A percentile compares a stretch with the other conserved stretches of the same genome.
Evolutionary conservation across 2,888 invertebrate genomes (phyloP).

Genomic region (Chymomyza fuscimana): DNA sequence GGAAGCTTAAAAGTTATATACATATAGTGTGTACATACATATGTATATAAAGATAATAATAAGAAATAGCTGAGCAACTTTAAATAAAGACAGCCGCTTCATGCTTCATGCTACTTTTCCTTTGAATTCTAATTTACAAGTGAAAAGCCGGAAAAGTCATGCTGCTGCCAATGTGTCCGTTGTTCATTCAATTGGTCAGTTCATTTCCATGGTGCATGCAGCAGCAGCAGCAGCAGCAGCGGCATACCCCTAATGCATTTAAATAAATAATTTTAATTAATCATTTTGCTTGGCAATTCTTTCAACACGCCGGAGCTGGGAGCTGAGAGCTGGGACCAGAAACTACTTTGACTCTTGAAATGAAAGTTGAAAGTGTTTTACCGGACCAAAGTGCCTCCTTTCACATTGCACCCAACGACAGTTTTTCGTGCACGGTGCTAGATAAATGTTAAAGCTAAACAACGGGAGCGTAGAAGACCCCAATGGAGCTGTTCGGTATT

Average conservation of each 20-base stretch:
- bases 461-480: conserved; percentile 21
- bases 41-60: neutral
- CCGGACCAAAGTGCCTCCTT: conserved; percentile 46
- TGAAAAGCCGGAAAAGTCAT: conserved; percentile 26
- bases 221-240: no score
- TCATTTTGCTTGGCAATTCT: conserved; percentile 39
- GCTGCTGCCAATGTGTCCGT: conserved; percentile 5
- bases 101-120: conserved; percentile 19
- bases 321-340: neutral
- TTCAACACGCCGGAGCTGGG: conserved; percentile 10
- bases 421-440: conserved; percentile 18
- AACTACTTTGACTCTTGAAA: conserved; percentile 16
- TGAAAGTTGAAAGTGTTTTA: conserved; percentile 52
- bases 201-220: no score
- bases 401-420: conserved; percentile 35
- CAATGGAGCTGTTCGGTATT: neutral
- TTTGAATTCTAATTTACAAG: conserved; percentile 30
- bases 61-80: neutral
- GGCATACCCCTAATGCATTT: conserved; percentile 14
- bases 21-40: no score
- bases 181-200: neutral
- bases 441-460: conserved; percentile 23
- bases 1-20: conserved; percentile 30
- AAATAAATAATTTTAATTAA: conserved; percentile 43
- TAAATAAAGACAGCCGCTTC: conserved; percentile 8